These are phyloP conservation scores for Chelonia mydas DNA, from an alignment of 2,797 vertebrate species.

Conservation along the genomic window DNA sequence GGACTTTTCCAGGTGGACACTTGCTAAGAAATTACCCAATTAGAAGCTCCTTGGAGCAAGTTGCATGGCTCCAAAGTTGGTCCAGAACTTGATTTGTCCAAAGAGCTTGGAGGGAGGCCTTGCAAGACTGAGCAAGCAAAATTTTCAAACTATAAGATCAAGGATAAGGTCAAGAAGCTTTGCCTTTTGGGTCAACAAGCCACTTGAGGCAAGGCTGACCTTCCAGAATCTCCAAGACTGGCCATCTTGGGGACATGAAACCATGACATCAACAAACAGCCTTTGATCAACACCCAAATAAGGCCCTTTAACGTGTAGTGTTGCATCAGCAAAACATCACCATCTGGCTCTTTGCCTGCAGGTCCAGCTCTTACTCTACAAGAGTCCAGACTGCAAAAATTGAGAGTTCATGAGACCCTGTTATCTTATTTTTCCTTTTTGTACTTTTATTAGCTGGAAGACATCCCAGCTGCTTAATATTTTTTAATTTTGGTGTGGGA, in stretches of 20 bases:
- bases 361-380: too few species aligned
- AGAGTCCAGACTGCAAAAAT: neutral
- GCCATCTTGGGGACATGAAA: neutral
- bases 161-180: too few species aligned
- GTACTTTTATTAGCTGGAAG: neutral
- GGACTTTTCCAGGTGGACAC: neutral
- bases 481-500: neutral
- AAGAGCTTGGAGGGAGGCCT: neutral
- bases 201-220: neutral
- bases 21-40: neutral
- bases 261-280: neutral
- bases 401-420: neutral
- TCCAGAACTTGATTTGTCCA: neutral
- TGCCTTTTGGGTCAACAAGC: neutral
- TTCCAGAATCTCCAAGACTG: neutral
- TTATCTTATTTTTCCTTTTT: neutral
- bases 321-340: neutral
- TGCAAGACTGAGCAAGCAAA: too few species aligned
- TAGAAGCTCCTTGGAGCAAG: neutral
- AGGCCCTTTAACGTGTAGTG: neutral
- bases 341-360: neutral
- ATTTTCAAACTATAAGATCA: neutral
- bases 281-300: neutral
- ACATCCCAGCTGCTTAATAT: too few species aligned
- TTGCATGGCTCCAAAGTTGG: neutral